Conservation (phyloP, 2,888 invertebrate species). For the Chymomyza fuscimana region DNA sequence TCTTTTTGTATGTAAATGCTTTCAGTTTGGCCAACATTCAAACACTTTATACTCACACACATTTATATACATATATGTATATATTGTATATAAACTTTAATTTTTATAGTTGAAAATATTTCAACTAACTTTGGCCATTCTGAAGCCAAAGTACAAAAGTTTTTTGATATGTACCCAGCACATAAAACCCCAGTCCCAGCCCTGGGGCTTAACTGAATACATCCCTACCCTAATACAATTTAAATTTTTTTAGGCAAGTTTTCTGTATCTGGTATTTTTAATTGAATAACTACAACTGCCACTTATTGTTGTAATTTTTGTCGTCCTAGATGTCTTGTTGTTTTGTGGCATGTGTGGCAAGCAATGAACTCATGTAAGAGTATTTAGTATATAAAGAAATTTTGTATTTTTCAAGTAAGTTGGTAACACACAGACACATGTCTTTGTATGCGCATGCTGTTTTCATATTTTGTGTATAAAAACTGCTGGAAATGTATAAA, state of each 20-base stretch:
- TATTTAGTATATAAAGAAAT: neutral
- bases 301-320: conserved; percentile 20
- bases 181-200: neutral
- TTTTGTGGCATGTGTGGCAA: neutral
- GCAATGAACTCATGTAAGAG: neutral
- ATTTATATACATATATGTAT: neutral
- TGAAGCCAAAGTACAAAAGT: neutral
- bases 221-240: conserved; percentile 50
- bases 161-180: neutral
- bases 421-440: neutral
- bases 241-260: conserved; percentile 49
- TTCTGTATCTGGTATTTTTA: conserved; percentile 51
- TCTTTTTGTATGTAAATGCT: neutral
- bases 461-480: neutral
- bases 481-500: neutral
- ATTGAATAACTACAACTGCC: conserved; percentile 65
- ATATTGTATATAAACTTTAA: conserved; percentile 38
- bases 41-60: neutral
- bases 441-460: too few relatives aligned
- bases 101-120: conserved; percentile 44
- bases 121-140: conserved; percentile 54
- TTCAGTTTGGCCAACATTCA: neutral
- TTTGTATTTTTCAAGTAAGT: neutral
- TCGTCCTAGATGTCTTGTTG: conserved; percentile 10
- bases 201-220: neutral